These are phyloP conservation scores for Rhodophaea formosa DNA, from an alignment of 2,888 invertebrate genomes.

Conservation along the genomic window DNA sequence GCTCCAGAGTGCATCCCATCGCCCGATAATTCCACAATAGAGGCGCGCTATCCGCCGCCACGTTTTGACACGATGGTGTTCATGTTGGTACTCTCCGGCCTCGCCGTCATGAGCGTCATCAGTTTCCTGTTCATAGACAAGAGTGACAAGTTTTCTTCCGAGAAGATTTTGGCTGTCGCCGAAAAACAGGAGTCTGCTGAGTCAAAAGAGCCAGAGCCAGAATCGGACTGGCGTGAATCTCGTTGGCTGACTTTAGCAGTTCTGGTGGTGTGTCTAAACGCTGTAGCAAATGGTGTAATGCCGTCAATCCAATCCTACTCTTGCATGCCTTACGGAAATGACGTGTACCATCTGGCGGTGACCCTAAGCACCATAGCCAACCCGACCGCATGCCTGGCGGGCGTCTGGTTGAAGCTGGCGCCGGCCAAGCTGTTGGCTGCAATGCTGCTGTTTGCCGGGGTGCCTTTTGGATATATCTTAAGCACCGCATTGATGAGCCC, in stretches of 20 bases:
- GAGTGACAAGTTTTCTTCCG: slow-evolving; percentile 52
- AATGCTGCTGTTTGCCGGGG: slow-evolving; percentile 71
- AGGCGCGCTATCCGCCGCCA: slow-evolving; percentile 69
- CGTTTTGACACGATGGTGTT: slow-evolving; percentile 84
- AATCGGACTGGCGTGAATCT: slow-evolving; percentile 54
- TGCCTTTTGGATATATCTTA: slow-evolving; percentile 84
- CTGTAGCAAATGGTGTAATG: slow-evolving; percentile 88
- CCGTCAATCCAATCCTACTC: slow-evolving; percentile 91
- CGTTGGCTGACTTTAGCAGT: slow-evolving; percentile 54
- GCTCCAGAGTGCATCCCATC: slow-evolving; percentile 75
- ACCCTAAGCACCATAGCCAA: slow-evolving; percentile 90
- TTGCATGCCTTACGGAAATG: slow-evolving; percentile 90
- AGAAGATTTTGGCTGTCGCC: slow-evolving; percentile 57
- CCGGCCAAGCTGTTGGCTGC: slow-evolving; percentile 69
- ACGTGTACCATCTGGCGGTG: slow-evolving; percentile 89
- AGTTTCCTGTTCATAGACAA: slow-evolving; percentile 83
- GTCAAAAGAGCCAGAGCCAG: slow-evolving; percentile 72
- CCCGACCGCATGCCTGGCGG: slow-evolving; percentile 87
- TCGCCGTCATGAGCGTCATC: slow-evolving; percentile 83
- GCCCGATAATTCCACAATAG: slow-evolving; percentile 49
- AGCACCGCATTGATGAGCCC: slow-evolving; percentile 88
- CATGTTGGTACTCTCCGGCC: slow-evolving; percentile 83
- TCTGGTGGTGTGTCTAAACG: slow-evolving; percentile 81
- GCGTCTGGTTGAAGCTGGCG: slow-evolving; percentile 81
- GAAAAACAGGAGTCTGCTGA: slow-evolving; percentile 80